Evolutionary conservation across 2,113 vertebrate genomes (phyloP).

Genomic region (Columbina picui): DNA sequence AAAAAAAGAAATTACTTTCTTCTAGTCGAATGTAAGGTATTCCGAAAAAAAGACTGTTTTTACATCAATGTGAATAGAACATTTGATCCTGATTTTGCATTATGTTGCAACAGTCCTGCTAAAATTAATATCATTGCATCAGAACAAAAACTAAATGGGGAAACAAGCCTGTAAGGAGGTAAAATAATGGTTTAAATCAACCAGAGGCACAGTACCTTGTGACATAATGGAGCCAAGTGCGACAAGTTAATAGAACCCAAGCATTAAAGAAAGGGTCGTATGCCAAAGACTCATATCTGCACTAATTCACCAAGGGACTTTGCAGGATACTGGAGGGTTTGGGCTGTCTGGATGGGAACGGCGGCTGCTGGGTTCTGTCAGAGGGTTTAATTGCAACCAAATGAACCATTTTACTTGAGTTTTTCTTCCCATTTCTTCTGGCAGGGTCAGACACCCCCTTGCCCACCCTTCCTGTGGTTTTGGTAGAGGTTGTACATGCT

Average conservation of each 20-base stretch:
- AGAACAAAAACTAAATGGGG: background rate
- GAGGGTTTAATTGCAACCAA: rapidly evolving
- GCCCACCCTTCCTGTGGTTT: background rate
- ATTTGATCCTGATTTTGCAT: background rate
- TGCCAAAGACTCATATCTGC: background rate
- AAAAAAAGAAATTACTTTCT: background rate
- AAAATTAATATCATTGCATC: background rate
- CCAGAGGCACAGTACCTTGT: background rate
- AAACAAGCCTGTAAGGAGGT: background rate
- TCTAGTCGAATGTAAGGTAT: background rate
- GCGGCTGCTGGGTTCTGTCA: rapidly evolving
- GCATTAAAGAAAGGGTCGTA: background rate
- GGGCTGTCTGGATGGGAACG: background rate
- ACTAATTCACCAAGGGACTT: background rate
- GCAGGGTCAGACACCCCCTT: background rate
- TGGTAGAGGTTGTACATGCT: rapidly evolving
- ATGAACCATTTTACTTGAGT: rapidly evolving
- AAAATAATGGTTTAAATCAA: background rate
- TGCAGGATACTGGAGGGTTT: background rate
- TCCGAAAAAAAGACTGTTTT: background rate
- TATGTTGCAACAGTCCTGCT: background rate
- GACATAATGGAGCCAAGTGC: background rate
- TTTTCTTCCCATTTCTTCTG: background rate
- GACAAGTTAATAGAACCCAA: background rate
- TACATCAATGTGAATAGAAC: background rate